phyloP scores from a whole-genome alignment of 1,140 invertebrate genomes.

The Bombus breviceps region DNA sequence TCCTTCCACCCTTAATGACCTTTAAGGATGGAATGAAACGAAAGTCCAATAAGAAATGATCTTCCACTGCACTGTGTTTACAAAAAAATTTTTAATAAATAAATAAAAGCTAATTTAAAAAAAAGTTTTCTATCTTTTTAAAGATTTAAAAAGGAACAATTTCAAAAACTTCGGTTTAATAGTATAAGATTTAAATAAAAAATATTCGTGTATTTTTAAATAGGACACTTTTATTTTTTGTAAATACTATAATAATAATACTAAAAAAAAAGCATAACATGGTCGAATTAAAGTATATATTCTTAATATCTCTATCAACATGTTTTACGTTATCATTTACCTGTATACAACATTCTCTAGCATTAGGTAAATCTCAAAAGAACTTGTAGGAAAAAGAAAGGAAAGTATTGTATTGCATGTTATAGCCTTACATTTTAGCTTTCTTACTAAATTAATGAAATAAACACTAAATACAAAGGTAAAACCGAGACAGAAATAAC shows the following conservation, averaged over 20 bases:
- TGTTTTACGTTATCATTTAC: not conserved
- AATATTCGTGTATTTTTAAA: not conserved
- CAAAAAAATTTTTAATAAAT: not conserved
- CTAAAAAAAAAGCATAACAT: slow-evolving; percentile 13
- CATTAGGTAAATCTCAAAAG: too few relatives aligned
- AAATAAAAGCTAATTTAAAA: not conserved
- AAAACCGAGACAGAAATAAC: not conserved
- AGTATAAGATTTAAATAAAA: not conserved
- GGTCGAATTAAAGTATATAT: not conserved
- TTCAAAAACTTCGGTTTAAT: not conserved
- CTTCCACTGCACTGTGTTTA: not conserved
- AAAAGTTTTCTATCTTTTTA: not conserved
- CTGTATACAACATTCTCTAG: too few relatives aligned
- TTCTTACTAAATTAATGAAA: not conserved
- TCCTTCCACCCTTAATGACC: not conserved
- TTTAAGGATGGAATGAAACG: not conserved
- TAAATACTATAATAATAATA: slow-evolving; percentile 19
- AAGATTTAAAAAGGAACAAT: not conserved
- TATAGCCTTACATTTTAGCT: not conserved
- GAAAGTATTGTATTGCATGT: not conserved
- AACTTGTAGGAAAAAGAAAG: not conserved
- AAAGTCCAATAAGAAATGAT: not conserved
- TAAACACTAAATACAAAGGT: not conserved
- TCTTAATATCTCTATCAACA: not conserved
- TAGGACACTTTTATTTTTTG: slow-evolving; percentile 11